A percentile compares a stretch with the other conserved stretches of the same genome.
phyloP scores from a whole-genome alignment of 2,888 invertebrate genomes.

The Leptopilina myrica region DNA sequence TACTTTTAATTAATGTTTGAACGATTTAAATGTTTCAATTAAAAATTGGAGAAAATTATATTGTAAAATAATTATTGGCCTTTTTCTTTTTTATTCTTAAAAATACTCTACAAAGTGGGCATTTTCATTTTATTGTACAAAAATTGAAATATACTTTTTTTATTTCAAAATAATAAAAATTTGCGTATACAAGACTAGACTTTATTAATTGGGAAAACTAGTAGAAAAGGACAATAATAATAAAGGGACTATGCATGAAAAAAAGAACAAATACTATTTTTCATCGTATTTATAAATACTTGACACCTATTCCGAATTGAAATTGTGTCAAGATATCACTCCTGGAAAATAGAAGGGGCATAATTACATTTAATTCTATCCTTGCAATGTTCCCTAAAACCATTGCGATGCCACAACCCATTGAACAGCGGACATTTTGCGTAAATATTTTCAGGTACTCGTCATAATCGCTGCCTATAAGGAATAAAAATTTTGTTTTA shows the following conservation, averaged over 20 bases:
- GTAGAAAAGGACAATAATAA: not conserved
- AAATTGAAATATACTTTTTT: conserved; percentile 3
- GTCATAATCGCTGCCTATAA: conserved; percentile 76
- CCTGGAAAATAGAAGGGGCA: conserved; percentile 83
- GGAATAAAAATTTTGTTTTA: conserved; percentile 25
- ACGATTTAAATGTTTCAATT: not conserved
- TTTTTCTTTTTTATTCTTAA: conserved; percentile 14
- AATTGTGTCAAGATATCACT: conserved; percentile 86
- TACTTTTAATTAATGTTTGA: not conserved
- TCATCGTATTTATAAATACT: conserved; percentile 82
- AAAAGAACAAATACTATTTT: conserved; percentile 5
- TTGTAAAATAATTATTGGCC: not conserved
- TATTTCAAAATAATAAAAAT: conserved; percentile 14
- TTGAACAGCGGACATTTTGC: conserved; percentile 83
- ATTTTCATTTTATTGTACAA: conserved; percentile 4
- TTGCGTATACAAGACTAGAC: conserved; percentile 13
- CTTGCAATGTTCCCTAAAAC: conserved; percentile 91
- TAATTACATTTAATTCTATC: conserved; percentile 95
- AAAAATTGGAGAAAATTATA: not conserved
- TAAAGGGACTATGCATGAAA: conserved; percentile 1
- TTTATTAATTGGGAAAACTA: not conserved
- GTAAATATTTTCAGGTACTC: conserved; percentile 75
- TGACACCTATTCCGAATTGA: conserved; percentile 90
- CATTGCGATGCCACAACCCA: conserved; percentile 91
- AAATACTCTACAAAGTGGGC: conserved; percentile 21